Conservation (phyloP, 2,113 vertebrate species). For the Cyprinodon variegatus region DNA sequence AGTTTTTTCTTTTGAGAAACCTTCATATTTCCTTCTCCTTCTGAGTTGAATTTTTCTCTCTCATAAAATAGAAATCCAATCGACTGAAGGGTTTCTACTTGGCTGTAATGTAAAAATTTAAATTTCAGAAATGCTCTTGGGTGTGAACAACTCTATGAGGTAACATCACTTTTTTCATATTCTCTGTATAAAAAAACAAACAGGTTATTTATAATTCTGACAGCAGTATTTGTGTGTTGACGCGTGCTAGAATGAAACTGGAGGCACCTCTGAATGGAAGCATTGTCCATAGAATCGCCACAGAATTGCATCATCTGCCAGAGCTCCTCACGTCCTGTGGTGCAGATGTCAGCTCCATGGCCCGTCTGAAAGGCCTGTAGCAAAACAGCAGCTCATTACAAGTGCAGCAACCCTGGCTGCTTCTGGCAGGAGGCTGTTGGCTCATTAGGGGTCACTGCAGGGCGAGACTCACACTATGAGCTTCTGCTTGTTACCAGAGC, state of each 20-base stretch:
- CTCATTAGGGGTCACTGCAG: conserved; percentile 70
- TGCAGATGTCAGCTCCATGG: conserved; percentile 63
- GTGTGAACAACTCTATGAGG: neutral
- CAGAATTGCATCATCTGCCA: conserved; percentile 44
- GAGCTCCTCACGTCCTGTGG: conserved; percentile 39
- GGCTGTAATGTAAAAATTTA: too few species aligned
- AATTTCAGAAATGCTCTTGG: too few species aligned
- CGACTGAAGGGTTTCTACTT: too few species aligned
- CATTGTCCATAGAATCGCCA: conserved; percentile 46
- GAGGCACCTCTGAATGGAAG: conserved; percentile 10
- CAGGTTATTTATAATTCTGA: neutral
- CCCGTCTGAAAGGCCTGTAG: conserved; percentile 62
- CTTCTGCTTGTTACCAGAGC: conserved; percentile 49
- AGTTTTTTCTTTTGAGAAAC: too few species aligned
- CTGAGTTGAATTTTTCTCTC: too few species aligned
- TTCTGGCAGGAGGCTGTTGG: conserved; percentile 53
- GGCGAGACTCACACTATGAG: conserved; percentile 46
- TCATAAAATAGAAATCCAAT: too few species aligned
- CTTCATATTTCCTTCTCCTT: too few species aligned
- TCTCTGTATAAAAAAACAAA: neutral
- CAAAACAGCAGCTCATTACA: conserved; percentile 66
- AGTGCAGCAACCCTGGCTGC: conserved; percentile 47
- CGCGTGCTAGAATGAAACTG: neutral
- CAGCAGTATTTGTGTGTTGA: neutral
- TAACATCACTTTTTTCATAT: neutral